phyloP scores from a whole-genome alignment of 2,797 vertebrate genomes.

The Acanthornis magna region DNA sequence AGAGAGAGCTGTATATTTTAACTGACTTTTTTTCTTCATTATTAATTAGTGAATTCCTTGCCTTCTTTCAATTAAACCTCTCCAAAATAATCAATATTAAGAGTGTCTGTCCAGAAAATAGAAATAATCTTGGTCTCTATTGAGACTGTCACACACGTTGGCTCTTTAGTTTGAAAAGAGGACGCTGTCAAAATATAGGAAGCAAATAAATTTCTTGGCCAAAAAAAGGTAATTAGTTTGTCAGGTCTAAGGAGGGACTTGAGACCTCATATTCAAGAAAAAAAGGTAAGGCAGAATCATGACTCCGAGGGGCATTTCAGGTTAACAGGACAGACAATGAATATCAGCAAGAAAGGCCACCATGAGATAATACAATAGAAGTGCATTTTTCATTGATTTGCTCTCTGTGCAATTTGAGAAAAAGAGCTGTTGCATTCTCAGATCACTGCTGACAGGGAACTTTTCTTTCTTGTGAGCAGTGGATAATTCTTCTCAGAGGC shows the following conservation, averaged over 20 bases:
- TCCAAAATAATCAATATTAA: background rate
- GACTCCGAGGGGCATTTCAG: background rate
- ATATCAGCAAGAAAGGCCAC: background rate
- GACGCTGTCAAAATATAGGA: background rate
- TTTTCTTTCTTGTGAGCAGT: background rate
- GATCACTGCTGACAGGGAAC: background rate
- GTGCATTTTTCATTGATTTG: background rate
- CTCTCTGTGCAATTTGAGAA: background rate
- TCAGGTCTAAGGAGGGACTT: background rate
- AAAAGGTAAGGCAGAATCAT: background rate
- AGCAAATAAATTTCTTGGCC: background rate
- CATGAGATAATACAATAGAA: background rate
- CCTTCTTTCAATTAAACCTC: background rate
- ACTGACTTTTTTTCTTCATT: background rate
- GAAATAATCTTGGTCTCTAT: background rate
- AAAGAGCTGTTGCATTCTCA: background rate
- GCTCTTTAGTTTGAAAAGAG: background rate
- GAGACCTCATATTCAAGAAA: background rate
- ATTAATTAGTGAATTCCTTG: background rate
- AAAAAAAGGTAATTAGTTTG: background rate
- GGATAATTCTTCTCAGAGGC: background rate
- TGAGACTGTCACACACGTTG: background rate
- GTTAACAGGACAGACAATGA: background rate
- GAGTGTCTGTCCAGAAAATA: background rate
- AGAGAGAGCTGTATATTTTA: background rate